A percentile compares a stretch with the other conserved stretches of the same genome.
Evolutionary conservation across 2,888 invertebrate species (phyloP).

Genomic region (Leucoma salicis): DNA sequence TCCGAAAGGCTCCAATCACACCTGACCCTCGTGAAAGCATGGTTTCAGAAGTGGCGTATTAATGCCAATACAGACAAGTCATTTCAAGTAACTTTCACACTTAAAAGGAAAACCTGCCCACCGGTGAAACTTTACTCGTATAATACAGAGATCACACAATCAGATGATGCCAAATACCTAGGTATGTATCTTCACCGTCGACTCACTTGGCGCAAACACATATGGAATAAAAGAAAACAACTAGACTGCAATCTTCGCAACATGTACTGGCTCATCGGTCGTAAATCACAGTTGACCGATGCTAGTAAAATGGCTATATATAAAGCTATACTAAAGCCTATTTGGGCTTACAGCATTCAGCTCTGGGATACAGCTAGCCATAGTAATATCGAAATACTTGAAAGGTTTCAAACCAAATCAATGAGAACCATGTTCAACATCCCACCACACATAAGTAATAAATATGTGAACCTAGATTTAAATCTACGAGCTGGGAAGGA

Average conservation of each 20-base stretch:
- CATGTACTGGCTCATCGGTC: conserved; percentile 14
- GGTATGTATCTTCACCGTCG: not conserved
- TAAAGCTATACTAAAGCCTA: conserved; percentile 17
- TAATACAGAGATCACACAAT: not conserved
- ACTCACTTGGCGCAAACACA: conserved; percentile 2
- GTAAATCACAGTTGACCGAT: conserved; percentile 4
- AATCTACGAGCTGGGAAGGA: no score
- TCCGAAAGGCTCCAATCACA: not conserved
- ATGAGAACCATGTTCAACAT: not conserved
- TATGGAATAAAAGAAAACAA: not conserved
- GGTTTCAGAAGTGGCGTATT: conserved; percentile 1
- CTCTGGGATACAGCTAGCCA: conserved; percentile 18
- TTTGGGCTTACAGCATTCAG: conserved; percentile 21
- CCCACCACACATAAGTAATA: not conserved
- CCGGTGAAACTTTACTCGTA: not conserved
- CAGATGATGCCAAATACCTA: no score
- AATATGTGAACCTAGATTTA: no score
- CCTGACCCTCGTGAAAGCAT: not conserved
- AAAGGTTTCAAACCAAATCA: no score
- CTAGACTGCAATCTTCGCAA: no score
- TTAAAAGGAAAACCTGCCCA: conserved; percentile 3
- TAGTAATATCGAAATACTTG: conserved; percentile 13
- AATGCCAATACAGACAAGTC: not conserved
- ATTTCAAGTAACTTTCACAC: conserved; percentile 3
- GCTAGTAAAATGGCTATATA: conserved; percentile 11